Base-by-base conservation (phyloP, 2,888 invertebrate species). In the Watsonalla binaria region DNA sequence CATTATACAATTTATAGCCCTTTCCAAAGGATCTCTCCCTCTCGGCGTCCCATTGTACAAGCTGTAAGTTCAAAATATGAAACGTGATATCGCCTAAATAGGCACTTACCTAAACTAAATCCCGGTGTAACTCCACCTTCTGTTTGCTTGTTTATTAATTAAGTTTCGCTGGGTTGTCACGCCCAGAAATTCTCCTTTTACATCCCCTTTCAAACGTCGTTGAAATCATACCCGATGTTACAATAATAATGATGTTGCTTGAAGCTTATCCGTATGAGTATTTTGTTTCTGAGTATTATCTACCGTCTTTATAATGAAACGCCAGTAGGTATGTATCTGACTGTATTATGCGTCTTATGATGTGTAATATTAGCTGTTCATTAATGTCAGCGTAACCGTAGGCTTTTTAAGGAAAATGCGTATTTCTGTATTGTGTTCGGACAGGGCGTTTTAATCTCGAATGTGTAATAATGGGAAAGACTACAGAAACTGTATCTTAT, bases 81-180 rank as follows among this genome's bases (percentile, higher is more conserved):
- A 84, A 87, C 88, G 88, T 88, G 87, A 76, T 83, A 80, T 81
- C 74, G 84, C 85, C 72, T 88, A 86, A 89, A 84, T 76, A 86
- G 80, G 74, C 80, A 77, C 80, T 83, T 80, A 76, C 73, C 76
- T 74, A 74, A 79, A 81, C 78, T 77, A 74, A 81, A 75, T 75
- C 67, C 69, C 63, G 67, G 60, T 73, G 74, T 72, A 72, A 72
- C 72, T 75, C 73, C 64, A 76, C 75, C 74, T 79, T 74, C 70
- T 84, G 85, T 86, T 84, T 85, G 73, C 82, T 74, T 77, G 76
- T 76, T 76, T 77, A 80, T 79, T 83, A 81, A 84, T 84, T 84
- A 81, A 79, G 78, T 80, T 80, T 79, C 72, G 58, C 63, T 59
- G 63, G 70, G 68, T 65, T 74, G 14, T n/a, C 2, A 33, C 71